A percentile compares a stretch with the other conserved stretches of the same genome.
Evolutionary conservation across 2,888 invertebrate species (phyloP).

Genomic region (Lottia scabra): DNA sequence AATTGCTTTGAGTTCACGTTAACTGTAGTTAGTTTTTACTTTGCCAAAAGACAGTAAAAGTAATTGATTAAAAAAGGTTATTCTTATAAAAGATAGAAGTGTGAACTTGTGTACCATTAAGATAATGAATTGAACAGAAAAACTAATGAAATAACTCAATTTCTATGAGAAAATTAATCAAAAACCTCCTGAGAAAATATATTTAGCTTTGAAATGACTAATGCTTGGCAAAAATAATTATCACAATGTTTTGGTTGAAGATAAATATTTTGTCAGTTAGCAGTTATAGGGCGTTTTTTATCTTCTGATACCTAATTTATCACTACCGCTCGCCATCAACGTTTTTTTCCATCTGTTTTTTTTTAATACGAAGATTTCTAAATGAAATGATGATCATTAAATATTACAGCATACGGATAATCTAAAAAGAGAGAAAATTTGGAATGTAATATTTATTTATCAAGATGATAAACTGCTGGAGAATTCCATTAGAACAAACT

Average conservation of each 20-base stretch:
- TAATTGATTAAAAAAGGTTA: no score
- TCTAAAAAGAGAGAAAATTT: background rate
- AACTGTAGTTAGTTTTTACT: no score
- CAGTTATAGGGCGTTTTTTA: constrained; percentile 5
- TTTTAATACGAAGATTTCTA: background rate
- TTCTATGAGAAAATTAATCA: constrained; percentile 7
- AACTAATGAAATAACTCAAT: constrained; percentile 5
- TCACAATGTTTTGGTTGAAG: constrained; percentile 7
- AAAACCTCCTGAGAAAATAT: constrained; percentile 5
- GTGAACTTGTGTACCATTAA: constrained; percentile 5
- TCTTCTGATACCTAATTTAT: constrained; percentile 7
- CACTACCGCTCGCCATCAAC: background rate
- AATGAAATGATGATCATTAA: constrained; percentile 4
- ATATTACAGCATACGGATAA: constrained; percentile 5
- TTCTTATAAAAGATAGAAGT: background rate
- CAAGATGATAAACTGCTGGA: constrained; percentile 5
- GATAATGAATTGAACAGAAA: constrained; percentile 7
- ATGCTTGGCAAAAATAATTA: constrained; percentile 5
- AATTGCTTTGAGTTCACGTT: no score
- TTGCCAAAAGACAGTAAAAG: no score
- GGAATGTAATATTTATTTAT: constrained; percentile 7
- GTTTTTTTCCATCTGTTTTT: constrained; percentile 4
- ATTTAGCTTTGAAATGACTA: constrained; percentile 2
- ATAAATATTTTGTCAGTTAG: constrained; percentile 7
- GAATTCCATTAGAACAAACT: constrained; percentile 4